Base-by-base conservation (phyloP, 2,113 vertebrate species). In the Siniperca chuatsi region DNA sequence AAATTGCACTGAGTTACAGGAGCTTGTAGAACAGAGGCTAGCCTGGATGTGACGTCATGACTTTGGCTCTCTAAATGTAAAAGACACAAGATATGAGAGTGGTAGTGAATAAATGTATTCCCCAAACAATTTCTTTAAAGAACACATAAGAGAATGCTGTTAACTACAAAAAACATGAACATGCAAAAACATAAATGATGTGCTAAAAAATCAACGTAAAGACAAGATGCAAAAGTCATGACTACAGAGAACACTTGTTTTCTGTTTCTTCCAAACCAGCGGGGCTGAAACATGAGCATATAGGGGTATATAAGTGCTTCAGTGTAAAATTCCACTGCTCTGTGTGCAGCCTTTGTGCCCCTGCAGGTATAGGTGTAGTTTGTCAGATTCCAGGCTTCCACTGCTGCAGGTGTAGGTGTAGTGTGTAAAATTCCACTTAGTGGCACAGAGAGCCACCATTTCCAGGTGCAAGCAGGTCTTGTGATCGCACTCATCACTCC, bases 381-480 rank as follows among this genome's bases (percentile, higher is more conserved):
- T 93, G 87, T 92, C 90, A 88, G 78, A 92, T 94, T 92, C 90
- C 83, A 76, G 79, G 64, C 69, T 25, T 80, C 62, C 77, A 48
- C 33, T 54, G 86, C 92, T 94, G 88, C 89, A 91, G 92, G 83
- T 91, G 80, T 78, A 92, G 91, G 89, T 90, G 92, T 93, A 93
- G 85, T 92, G 89, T 94, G 92, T 82, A 71, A 92, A 92, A 94
- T 93, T 92, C 85, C 91, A 90, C 85, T 44, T 8, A n/a, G 29
- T 18, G 54, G 67, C n/a, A 79, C 57, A 8, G 23, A 81, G n/a
- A 83, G 29, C 55, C 79, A 46, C 33, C 16, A 0, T 73, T 50
- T 78, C 50, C 50, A 75, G 65, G 62, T 62, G 61, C 16, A 2
- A 74, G 67, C 52, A 8, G 73, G 33, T 74, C 74, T 66, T 13